Percentiles rank a stretch among this genome's conserved stretches.
These are phyloP conservation scores for Aselliscus stoliczkanus DNA, from an alignment of 2,797 vertebrate species.

Conservation along the genomic window DNA sequence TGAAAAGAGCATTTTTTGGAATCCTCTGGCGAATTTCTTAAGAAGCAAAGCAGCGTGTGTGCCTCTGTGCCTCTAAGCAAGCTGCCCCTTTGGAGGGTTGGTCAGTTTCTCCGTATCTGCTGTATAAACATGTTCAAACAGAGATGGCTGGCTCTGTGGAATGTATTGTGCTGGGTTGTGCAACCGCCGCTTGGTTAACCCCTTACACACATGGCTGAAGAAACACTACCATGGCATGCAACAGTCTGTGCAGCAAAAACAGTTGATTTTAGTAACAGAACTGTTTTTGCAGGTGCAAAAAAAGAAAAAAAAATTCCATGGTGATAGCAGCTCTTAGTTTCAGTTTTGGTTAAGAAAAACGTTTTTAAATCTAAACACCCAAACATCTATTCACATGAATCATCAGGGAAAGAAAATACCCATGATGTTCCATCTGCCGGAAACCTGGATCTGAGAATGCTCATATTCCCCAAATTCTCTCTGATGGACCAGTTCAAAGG, in stretches of 20 bases:
- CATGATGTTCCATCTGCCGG: not conserved
- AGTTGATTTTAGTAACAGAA: not conserved
- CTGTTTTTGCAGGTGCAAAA: constrained; percentile 40
- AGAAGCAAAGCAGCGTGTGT: not conserved
- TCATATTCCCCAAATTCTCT: not conserved
- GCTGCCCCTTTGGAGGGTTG: not conserved
- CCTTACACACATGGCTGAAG: not conserved
- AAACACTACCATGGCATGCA: not conserved
- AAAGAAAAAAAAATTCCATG: constrained; percentile 37
- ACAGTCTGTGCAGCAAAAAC: not conserved
- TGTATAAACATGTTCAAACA: not conserved
- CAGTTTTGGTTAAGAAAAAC: constrained; percentile 59
- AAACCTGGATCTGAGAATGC: not conserved
- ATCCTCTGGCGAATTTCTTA: not conserved
- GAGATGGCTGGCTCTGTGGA: not conserved
- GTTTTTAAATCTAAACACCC: not conserved
- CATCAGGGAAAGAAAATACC: not conserved
- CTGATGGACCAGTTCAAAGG: not conserved
- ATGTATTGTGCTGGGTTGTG: not conserved
- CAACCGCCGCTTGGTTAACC: not conserved
- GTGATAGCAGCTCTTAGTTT: constrained; percentile 60
- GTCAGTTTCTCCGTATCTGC: not conserved
- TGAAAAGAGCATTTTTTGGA: not conserved
- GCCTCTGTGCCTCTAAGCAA: not conserved
- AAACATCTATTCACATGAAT: not conserved